Evolutionary conservation across 2,888 invertebrate species (phyloP), one percentile per base, ranked within the genome.

Genomic region (Eupithecia tripunctaria): DNA sequence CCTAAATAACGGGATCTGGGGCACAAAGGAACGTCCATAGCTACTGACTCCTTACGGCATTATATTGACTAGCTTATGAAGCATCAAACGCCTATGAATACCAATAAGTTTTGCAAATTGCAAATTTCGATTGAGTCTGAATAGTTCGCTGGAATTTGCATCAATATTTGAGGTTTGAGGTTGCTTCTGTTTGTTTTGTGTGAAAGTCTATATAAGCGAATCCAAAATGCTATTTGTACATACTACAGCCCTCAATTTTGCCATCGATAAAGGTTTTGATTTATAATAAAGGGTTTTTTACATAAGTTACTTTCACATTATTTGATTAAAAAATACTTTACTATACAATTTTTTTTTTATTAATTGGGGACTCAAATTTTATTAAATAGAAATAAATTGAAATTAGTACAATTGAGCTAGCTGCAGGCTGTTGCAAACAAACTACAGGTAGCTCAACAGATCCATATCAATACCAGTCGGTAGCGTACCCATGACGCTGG

Each of bases 1-100:
- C 86, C 88, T 89, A 92, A 92, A 91, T 91, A 91, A 91, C 88
- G 89, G 88, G 88, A 90, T 89, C 88, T 86, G 82, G 82, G 84
- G 85, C 85, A 93, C 92, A 93, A 94, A 92, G 91, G 91, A 82
- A 81, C 81, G 75, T 82, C 81, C 76, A 77, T 80, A 25, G 78
- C 82, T 74, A 68, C 76, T 78, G 70, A 63, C 67, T 72, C 79
- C 70, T 76, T 84, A 82, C 78, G 82, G 83, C 84, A 85, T 83
- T 81, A 84, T 87, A 89, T 89, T 88, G 89, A 89, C 88, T 85
- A 78, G 84, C 85, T 87, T 88, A 87, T 83, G 82, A 80, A 80
- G 80, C 82, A 82, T 82, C 80, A 79, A 83, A 82, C 75, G 80
- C 80, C 86, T 86, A 86, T 89, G 86, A 89, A 88, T 89, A 86